Percentiles rank a stretch among this genome's conserved stretches.
Conservation (phyloP, 2,797 vertebrate genomes). For the Hypotaenidia okinawae region DNA sequence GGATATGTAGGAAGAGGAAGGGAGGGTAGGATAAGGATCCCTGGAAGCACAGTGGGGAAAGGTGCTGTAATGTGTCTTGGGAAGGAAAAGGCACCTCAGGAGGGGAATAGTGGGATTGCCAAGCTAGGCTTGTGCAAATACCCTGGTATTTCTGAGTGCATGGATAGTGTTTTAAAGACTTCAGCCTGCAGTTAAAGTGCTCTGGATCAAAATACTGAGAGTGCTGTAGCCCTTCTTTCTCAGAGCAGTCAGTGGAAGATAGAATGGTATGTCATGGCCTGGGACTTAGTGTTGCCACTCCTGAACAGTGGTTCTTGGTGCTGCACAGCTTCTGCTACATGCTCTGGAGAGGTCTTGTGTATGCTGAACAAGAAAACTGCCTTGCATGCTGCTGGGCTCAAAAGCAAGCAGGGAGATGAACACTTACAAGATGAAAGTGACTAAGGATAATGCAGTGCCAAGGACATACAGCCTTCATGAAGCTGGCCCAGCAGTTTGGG, state of each 20-base stretch:
- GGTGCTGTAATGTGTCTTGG: background rate
- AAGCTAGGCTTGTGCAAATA: background rate
- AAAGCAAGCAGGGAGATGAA: background rate
- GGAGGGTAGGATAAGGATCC: background rate
- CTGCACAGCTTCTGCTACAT: background rate
- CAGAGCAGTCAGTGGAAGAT: background rate
- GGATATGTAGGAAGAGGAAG: conserved; percentile 29
- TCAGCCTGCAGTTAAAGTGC: background rate
- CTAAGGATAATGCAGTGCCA: background rate
- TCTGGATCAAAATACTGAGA: background rate
- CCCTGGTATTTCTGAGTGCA: background rate
- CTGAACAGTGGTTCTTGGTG: background rate
- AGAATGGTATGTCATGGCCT: background rate
- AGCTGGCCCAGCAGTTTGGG: background rate
- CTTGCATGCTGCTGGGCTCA: background rate
- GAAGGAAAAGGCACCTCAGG: conserved; percentile 26
- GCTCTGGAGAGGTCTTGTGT: background rate
- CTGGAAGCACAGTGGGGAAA: background rate
- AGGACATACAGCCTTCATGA: rapidly evolving
- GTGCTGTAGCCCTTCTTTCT: background rate
- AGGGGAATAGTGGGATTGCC: background rate
- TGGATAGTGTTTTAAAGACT: background rate
- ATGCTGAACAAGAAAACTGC: background rate
- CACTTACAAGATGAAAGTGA: background rate
- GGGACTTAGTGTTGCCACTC: background rate